Evolutionary conservation across 2,797 vertebrate genomes (phyloP), one percentile per base, ranked within the genome.

Genomic region (Sebastes trivittatus): DNA sequence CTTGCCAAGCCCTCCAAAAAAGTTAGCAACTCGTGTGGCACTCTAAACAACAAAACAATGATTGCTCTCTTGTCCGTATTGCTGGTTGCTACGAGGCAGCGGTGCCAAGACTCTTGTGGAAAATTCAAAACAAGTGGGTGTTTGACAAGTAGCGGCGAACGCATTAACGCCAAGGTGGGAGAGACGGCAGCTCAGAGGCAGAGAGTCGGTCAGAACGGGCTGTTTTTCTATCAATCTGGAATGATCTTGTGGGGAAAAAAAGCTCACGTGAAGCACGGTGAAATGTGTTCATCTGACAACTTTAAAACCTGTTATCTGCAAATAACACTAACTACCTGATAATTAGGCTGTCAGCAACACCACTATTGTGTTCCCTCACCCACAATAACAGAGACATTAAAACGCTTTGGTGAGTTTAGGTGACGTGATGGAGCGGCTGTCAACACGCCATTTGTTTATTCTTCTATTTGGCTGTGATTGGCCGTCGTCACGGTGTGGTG

Each of bases 41-140:
- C 90, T 93, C 84, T 83, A 84, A 92, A 94, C 88, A 88, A 87
- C 89, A 93, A 83, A 91, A 92, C 86, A 92, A 79, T 89, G 90
- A 93, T 89, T 93, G 91, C 91, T 91, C 93, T 94, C 92, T 87
- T 73, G 88, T 87, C 80, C 81, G 27, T 86, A 80, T 75, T 85
- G 86, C 84, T 46, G 81, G 76, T 61, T 46, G 85, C 61, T 18
- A 69, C 38, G 65, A 89, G 86, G 90, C 88, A 83, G 71, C 56
- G 56, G 79, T 94, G 91, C 89, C 88, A 91, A 92, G 87, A 89
- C 90, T 92, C 93, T 94, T 74, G 78, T 92, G 91, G 85, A 89
- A 87, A 89, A 92, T 87, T 89, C 82, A 93, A 93, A 95, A 94
- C 89, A 94, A 94, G 93, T 94, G 94, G 92, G 88, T 93, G 93